Evolutionary conservation across 2,113 vertebrate genomes (phyloP).

Genomic region (Cyphotilapia sp.): DNA sequence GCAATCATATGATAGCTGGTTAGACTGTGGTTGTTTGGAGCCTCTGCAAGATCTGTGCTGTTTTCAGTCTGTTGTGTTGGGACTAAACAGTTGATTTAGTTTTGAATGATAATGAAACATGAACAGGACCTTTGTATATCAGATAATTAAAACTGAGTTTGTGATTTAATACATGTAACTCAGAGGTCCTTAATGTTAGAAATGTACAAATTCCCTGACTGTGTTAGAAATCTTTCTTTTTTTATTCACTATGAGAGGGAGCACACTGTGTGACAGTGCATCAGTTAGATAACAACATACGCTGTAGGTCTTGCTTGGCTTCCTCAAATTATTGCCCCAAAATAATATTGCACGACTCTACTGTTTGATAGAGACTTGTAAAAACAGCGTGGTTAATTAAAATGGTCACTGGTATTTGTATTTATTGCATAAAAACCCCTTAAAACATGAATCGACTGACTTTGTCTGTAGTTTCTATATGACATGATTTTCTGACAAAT

Average conservation of each 20-base stretch:
- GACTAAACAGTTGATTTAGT: background rate
- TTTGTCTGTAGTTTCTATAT: background rate
- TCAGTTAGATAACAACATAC: background rate
- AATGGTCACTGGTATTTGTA: background rate
- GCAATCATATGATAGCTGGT: background rate
- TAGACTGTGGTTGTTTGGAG: background rate
- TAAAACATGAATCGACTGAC: background rate
- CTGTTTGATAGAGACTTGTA: background rate
- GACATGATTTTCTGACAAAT: background rate
- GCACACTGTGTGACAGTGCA: background rate
- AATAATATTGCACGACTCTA: background rate
- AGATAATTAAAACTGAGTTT: background rate
- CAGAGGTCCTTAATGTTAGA: background rate
- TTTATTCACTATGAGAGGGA: background rate
- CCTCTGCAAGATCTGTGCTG: background rate
- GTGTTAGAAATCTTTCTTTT: background rate
- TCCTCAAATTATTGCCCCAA: fast-evolving
- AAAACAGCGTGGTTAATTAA: background rate
- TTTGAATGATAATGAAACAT: background rate
- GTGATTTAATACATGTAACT: background rate
- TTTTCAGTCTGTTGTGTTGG: background rate
- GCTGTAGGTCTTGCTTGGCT: background rate
- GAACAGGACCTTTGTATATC: background rate
- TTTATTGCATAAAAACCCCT: background rate
- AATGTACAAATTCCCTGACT: background rate